Base-by-base conservation (phyloP, 2,797 vertebrate species). In the Etheostoma nigrum region DNA sequence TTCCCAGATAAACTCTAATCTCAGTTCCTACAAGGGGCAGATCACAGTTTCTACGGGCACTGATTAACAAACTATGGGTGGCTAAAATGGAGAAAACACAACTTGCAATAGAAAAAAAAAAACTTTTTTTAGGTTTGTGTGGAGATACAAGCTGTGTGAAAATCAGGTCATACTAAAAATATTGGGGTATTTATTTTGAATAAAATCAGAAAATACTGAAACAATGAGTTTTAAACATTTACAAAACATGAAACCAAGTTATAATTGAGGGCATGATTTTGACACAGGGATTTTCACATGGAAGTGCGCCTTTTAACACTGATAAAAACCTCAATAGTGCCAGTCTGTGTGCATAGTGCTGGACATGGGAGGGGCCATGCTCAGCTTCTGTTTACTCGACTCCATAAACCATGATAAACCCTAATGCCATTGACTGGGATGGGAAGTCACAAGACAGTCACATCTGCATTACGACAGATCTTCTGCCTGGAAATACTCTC, bases 361-460 rank as follows among this genome's bases (percentile, higher is more conserved):
- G 61, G 61, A 23, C 44, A 61, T 65, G 61, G 71, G 52, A 58
- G 51, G 47, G 30, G 53, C 63, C 13, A 33, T 7, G 21, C 54
- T 71, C 16, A 67, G 10, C 40, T 36, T 55, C 6, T 78, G 49
- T 86, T 78, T 48, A 72, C 69, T 21, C 42, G 53, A 14, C 48
- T 47, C 36, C 42, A 33, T 18, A 23, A 47, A 21, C 9, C 59
- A 40, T 70, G 82, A 82, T 87, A 70, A 52, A 12, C 47, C 7
- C n/a, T 72, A 68, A 84, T 80, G 49, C 15, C 64, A 54, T 10
- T 48, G 27, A 72, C 61, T 7, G 11, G 18, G 6, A 73, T 40
- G 40, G 52, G 74, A 88, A 76, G 70, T 86, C 76, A 84, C 67
- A 79, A 77, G 74, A 71, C 63, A 61, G 69, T 78, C 75, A 74